phyloP scores from a whole-genome alignment of 2,113 vertebrate genomes.

The Raja brachyura region DNA sequence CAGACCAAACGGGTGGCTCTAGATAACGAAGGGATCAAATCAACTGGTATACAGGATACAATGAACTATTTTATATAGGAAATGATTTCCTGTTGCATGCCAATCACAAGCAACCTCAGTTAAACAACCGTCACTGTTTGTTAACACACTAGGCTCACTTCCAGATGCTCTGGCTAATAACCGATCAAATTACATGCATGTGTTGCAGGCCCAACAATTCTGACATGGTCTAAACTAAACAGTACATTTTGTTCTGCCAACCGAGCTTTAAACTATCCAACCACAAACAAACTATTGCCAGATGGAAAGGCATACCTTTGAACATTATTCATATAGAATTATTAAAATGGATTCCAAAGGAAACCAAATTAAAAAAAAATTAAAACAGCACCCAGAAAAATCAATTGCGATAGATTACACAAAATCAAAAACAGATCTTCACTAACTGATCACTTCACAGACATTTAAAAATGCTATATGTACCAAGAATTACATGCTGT shows the following conservation, averaged over 20 bases:
- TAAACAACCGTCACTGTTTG: background rate
- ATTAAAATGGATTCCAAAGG: background rate
- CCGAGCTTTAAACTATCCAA: background rate
- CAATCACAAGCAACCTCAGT: background rate
- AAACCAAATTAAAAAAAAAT: background rate
- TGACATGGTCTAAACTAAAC: background rate
- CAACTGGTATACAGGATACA: background rate
- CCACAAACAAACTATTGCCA: background rate
- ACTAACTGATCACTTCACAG: background rate
- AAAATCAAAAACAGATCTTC: background rate
- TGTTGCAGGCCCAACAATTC: background rate
- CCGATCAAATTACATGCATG: slow-evolving; percentile 16
- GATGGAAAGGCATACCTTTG: background rate
- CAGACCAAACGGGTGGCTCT: background rate
- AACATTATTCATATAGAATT: background rate
- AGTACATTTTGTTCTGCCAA: slow-evolving; percentile 27
- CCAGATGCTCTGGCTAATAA: background rate
- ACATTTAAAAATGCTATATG: background rate
- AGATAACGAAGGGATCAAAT: background rate
- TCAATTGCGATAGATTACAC: background rate
- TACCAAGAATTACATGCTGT: background rate
- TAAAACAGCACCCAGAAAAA: background rate
- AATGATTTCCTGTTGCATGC: background rate
- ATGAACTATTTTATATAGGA: background rate
- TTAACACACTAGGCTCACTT: slow-evolving; percentile 18